Evolutionary conservation across 2,797 vertebrate genomes (phyloP), one percentile per base, ranked within the genome.

Genomic region (Enteromius viviparus): DNA sequence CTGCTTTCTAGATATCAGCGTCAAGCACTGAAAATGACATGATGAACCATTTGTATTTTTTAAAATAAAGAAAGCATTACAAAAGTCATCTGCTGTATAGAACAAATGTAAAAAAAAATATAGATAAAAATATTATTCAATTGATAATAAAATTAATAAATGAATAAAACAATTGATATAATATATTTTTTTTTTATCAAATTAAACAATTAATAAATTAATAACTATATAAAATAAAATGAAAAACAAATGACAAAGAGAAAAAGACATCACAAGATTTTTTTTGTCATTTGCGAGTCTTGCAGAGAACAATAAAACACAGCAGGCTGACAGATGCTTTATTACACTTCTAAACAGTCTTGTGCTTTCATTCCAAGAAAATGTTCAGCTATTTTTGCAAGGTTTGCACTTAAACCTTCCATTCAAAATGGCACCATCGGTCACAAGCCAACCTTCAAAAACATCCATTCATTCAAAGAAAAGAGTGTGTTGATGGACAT

Each of bases 371-470:
- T 84, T 78, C 26, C 75, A 37, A 42, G 42, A 74, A 66, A 23
- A 40, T 55, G 66, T 34, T 40, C 7, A 21, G 55, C 14, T 40
- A 71, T 74, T 90, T 89, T 85, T 90, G 88, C 88, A 88, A 90
- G 85, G 88, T 87, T 40, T 88, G 90, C 87, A 89, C 87, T 87
- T 66, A 82, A 80, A 42, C 85, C 49, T 66, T 81, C 85, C 77
- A 14, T 53, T n/a, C 64, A 3, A 80, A 55, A 58, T 42, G 76
- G 68, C 60, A 58, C 58, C 42, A 82, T 17, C 5, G 9, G 34
- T 71, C 42, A 65, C 47, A 55, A 55, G 6, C 34, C 47, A 42
- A 34, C 45, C 45, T 65, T 62, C 26, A 32, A 29, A 66, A 71
- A 53, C 29, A 40, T 17, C 45, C 5, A 60, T 60, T 26, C n/a